Evolutionary conservation across 1,140 invertebrate species (phyloP).

Genomic region (Drosophila novamexicana): DNA sequence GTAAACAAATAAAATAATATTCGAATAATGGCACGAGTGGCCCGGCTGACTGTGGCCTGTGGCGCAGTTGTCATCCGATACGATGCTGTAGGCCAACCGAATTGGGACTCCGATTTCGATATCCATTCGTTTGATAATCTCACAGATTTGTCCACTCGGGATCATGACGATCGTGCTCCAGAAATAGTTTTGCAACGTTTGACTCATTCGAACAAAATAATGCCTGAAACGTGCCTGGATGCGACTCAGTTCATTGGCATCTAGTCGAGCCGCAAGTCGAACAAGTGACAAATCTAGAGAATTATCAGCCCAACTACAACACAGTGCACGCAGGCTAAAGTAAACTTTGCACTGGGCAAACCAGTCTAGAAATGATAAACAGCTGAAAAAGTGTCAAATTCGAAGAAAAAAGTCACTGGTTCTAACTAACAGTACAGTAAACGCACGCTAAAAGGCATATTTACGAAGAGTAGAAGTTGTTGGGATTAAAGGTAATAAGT

Average conservation of each 20-base stretch:
- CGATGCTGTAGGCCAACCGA: neutral
- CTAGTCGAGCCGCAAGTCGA: neutral
- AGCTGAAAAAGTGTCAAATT: too few relatives aligned
- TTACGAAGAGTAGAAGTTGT: too few relatives aligned
- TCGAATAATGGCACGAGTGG: conserved; percentile 28
- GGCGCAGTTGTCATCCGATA: conserved; percentile 22
- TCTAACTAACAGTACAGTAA: too few relatives aligned
- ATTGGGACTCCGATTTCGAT: conserved; percentile 10
- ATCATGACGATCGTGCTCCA: conserved; percentile 2
- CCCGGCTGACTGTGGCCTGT: conserved; percentile 9
- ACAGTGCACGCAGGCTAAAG: conserved; percentile 4
- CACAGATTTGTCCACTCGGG: too few relatives aligned
- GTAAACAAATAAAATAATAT: conserved; percentile 29
- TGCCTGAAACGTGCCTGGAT: conserved; percentile 18
- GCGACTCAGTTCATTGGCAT: conserved; percentile 27
- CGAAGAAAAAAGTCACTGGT: too few relatives aligned
- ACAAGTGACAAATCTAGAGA: neutral
- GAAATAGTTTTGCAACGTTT: neutral
- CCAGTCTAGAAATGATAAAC: too few relatives aligned
- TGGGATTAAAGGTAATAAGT: too few relatives aligned
- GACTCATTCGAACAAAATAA: conserved; percentile 3
- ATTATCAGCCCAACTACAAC: neutral
- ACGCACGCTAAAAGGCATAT: too few relatives aligned
- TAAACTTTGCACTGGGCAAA: too few relatives aligned
- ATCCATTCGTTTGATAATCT: too few relatives aligned